These are phyloP conservation scores for Pristionchus entomophagus DNA, from an alignment of 2,888 invertebrate genomes.

Conservation along the genomic window DNA sequence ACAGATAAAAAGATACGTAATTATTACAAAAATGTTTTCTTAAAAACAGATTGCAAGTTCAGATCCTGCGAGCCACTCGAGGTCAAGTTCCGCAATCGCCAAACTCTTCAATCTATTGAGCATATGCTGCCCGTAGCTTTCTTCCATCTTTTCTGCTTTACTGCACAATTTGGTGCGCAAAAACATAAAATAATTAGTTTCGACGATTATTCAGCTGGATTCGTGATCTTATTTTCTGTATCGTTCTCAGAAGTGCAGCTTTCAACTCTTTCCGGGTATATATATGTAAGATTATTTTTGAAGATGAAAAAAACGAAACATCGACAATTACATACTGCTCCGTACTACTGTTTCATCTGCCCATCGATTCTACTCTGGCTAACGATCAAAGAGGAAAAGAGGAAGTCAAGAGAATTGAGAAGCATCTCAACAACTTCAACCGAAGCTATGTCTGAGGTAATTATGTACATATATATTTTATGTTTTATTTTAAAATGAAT, in stretches of 20 bases:
- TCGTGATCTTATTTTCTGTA: background rate
- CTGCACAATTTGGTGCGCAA: background rate
- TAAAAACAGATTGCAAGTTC: background rate
- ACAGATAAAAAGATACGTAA: no score
- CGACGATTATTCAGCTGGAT: background rate
- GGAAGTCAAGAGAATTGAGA: background rate
- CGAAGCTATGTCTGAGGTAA: background rate
- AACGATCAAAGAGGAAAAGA: background rate
- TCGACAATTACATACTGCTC: background rate
- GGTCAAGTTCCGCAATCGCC: slow-evolving; percentile 10
- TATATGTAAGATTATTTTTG: background rate
- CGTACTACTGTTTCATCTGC: slow-evolving; percentile 4
- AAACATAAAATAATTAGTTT: background rate
- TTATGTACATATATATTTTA: background rate
- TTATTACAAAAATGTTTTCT: no score
- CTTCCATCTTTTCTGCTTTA: background rate
- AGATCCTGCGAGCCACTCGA: background rate
- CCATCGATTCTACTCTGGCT: background rate
- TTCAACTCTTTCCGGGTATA: background rate
- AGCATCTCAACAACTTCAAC: background rate
- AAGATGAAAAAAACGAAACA: background rate
- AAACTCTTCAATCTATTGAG: background rate
- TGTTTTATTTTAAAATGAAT: background rate
- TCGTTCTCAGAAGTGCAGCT: background rate
- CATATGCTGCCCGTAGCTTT: background rate